Conservation (phyloP, 2,113 vertebrate genomes). For the Macrotis lagotis region DNA sequence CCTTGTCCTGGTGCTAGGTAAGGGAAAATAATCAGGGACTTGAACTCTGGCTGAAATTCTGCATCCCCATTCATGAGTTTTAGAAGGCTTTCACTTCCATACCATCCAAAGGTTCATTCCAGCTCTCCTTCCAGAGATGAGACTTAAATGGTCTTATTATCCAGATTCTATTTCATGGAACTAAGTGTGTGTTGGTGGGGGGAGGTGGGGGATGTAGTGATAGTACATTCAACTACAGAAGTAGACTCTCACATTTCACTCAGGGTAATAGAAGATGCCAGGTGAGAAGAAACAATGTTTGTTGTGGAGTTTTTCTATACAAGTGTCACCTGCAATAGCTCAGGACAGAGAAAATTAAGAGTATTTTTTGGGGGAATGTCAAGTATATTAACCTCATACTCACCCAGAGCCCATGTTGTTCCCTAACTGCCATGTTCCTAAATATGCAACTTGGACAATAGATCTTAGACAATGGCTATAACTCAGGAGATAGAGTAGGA, state of each 20-base stretch:
- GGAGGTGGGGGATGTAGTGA: no score
- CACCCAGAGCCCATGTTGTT: not conserved
- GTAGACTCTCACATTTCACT: not conserved
- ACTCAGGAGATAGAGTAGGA: not conserved
- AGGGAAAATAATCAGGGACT: not conserved
- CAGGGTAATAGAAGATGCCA: not conserved
- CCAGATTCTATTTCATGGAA: not conserved
- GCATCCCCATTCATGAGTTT: not conserved
- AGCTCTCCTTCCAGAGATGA: not conserved
- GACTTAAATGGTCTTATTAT: not conserved
- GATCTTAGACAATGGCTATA: not conserved
- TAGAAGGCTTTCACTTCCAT: not conserved
- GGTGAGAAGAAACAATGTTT: not conserved
- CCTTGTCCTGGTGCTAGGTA: not conserved
- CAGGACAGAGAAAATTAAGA: not conserved
- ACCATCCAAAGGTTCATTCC: not conserved
- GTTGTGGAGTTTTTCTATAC: not conserved
- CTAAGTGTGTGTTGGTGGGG: not conserved
- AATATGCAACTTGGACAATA: not conserved
- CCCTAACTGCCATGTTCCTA: accelerated
- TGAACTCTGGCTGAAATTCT: not conserved
- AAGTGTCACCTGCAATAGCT: not conserved
- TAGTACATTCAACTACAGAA: not conserved
- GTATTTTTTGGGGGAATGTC: not conserved
- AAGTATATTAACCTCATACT: not conserved